These are phyloP conservation scores for Takifugu flavidus DNA, from an alignment of 2,113 vertebrate species.

Conservation along the genomic window DNA sequence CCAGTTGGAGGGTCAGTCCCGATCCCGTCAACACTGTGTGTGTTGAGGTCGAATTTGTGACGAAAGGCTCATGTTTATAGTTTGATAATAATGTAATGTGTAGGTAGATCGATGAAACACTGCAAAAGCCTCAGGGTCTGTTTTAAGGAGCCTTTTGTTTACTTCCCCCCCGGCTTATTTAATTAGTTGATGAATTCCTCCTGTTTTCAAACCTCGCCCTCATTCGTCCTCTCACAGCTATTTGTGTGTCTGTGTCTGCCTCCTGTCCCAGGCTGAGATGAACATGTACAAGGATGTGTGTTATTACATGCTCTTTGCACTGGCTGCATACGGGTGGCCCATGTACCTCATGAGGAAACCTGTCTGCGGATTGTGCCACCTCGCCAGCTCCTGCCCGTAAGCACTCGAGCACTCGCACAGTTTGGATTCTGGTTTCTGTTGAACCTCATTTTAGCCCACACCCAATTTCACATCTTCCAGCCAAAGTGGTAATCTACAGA, in stretches of 20 bases:
- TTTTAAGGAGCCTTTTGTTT: not conserved
- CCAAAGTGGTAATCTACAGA: constrained; percentile 53
- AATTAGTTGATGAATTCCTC: not conserved
- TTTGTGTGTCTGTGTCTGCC: constrained; percentile 20
- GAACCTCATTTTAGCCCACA: constrained; percentile 8
- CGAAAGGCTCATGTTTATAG: no score
- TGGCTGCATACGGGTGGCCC: constrained; percentile 98
- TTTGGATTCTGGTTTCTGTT: constrained; percentile 47
- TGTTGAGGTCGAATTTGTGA: no score
- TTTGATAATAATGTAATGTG: no score
- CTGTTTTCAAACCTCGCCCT: constrained; percentile 2
- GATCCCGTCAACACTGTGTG: no score
- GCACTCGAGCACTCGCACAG: constrained; percentile 49
- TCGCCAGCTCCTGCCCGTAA: constrained; percentile 96
- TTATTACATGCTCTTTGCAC: constrained; percentile 98
- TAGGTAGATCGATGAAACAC: no score
- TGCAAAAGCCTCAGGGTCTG: no score
- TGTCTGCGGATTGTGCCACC: constrained; percentile 90
- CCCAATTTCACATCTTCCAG: constrained; percentile 50
- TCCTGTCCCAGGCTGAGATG: constrained; percentile 87
- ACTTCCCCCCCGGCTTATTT: not conserved
- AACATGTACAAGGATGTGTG: constrained; percentile 96
- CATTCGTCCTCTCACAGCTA: no score
- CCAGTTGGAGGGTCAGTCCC: no score
- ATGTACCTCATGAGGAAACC: constrained; percentile 98